Evolutionary conservation across 2,113 vertebrate species (phyloP).

Genomic region (Mohoua ochrocephala): DNA sequence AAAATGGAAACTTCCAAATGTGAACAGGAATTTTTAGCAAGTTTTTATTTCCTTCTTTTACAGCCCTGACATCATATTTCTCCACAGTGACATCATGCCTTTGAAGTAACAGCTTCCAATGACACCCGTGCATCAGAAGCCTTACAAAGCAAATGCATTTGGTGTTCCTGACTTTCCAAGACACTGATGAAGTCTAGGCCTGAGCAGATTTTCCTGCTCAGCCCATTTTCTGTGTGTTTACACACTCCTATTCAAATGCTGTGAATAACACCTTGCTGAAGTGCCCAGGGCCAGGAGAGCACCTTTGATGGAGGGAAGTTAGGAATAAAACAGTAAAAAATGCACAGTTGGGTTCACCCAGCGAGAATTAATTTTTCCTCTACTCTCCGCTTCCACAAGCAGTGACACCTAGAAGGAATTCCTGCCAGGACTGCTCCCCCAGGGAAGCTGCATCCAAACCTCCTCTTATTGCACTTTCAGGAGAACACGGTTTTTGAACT

Average conservation of each 20-base stretch:
- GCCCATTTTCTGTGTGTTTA: slow-evolving; percentile 35
- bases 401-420: neutral
- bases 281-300: neutral
- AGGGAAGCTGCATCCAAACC: neutral
- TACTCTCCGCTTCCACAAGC: neutral
- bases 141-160: neutral
- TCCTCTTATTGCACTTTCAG: neutral
- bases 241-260: slow-evolving; percentile 32
- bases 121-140: slow-evolving; percentile 12
- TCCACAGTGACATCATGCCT: slow-evolving; percentile 59
- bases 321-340: neutral
- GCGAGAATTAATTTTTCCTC: neutral
- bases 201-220: neutral
- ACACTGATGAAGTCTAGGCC: neutral
- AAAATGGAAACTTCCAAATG: slow-evolving; percentile 61
- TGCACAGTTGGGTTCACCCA: neutral
- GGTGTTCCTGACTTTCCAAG: neutral
- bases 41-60: slow-evolving; percentile 61
- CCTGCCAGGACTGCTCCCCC: neutral
- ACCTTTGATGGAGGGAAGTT: neutral
- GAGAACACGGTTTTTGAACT: neutral
- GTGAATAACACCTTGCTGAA: slow-evolving; percentile 47
- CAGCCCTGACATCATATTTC: slow-evolving; percentile 67
- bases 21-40: slow-evolving; percentile 46
- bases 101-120: slow-evolving; percentile 32